Conservation (phyloP, 2,888 invertebrate genomes). For the Tanypteryx hageni region DNA sequence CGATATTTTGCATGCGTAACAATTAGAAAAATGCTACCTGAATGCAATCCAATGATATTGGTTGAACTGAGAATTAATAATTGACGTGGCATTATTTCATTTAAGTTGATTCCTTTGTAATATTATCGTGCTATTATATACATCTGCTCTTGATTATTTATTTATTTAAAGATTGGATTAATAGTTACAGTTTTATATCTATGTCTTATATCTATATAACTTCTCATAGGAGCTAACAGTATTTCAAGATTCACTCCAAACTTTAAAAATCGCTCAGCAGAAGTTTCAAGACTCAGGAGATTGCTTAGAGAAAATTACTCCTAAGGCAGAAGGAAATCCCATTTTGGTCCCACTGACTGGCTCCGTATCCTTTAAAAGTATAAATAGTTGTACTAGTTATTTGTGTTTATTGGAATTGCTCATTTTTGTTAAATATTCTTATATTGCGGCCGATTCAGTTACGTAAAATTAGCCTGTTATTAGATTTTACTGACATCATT, state of each 20-base stretch:
- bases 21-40: too few relatives aligned
- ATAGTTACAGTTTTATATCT: background rate
- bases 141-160: background rate
- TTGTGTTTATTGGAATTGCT: too few relatives aligned
- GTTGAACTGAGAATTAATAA: too few relatives aligned
- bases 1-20: too few relatives aligned
- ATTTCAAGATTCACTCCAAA: constrained; percentile 93
- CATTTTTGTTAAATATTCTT: too few relatives aligned
- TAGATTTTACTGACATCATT: too few relatives aligned
- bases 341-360: constrained; percentile 96
- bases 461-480: too few relatives aligned
- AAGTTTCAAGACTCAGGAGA: constrained; percentile 94
- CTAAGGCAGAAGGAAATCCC: constrained; percentile 86
- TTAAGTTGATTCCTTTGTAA: background rate
- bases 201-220: background rate
- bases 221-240: constrained; percentile 86
- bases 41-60: too few relatives aligned
- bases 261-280: constrained; percentile 91
- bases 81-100: background rate
- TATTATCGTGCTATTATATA: background rate
- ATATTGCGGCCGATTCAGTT: too few relatives aligned
- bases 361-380: constrained; percentile 80
- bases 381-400: too few relatives aligned
- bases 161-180: background rate
- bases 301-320: constrained; percentile 87